Conservation (phyloP, 1,140 invertebrate species). For the Monomorium pharaonis region DNA sequence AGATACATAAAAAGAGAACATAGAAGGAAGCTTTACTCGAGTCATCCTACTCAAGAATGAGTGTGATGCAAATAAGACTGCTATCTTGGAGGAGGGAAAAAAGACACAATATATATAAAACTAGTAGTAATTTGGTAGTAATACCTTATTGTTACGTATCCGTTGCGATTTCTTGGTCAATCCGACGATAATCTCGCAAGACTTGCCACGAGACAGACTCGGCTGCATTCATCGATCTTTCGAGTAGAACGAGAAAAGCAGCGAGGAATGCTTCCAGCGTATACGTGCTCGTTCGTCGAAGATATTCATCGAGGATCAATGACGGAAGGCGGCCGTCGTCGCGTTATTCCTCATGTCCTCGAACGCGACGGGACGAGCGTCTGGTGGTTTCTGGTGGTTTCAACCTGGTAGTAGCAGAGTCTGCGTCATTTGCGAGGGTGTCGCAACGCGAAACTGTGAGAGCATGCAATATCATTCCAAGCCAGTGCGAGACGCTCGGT, state of each 20-base stretch:
- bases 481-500: not conserved
- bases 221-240: conserved; percentile 58
- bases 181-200: conserved; percentile 48
- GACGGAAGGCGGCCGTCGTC: not conserved
- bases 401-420: not conserved
- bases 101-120: not conserved
- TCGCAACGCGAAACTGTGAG: conserved; percentile 31
- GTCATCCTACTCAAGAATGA: no score
- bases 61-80: not conserved
- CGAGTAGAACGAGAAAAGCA: not conserved
- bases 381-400: conserved; percentile 17
- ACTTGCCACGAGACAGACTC: conserved; percentile 47
- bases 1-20: not conserved
- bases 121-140: not conserved
- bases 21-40: not conserved
- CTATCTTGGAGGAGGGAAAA: not conserved
- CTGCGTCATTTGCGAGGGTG: conserved; percentile 63
- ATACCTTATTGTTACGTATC: conserved; percentile 65
- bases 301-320: not conserved
- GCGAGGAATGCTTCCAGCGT: not conserved
- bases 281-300: not conserved
- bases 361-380: conserved; percentile 34
- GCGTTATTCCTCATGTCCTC: not conserved
- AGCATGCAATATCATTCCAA: not conserved
- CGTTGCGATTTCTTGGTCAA: conserved; percentile 56